These are phyloP conservation scores for Pristionchus exspectatus DNA, from an alignment of 2,888 invertebrate genomes.

Conservation along the genomic window DNA sequence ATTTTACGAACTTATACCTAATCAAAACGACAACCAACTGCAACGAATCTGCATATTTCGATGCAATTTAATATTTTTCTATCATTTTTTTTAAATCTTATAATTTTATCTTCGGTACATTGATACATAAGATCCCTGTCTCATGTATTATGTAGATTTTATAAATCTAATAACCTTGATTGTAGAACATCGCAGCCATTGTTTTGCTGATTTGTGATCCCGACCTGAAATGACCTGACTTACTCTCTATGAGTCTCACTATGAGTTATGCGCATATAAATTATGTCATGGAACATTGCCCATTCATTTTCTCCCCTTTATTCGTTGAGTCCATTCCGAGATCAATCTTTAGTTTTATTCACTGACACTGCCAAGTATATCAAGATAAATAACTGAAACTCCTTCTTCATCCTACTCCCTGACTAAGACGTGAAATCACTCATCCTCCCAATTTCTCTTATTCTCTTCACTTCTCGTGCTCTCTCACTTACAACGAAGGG, in stretches of 20 bases:
- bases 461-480: background rate
- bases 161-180: background rate
- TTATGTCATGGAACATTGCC: too few relatives aligned
- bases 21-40: background rate
- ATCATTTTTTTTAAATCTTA: too few relatives aligned
- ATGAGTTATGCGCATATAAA: too few relatives aligned
- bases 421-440: constrained; percentile 11
- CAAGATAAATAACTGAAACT: background rate
- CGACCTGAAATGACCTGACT: background rate
- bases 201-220: background rate
- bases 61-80: too few relatives aligned
- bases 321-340: background rate
- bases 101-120: too few relatives aligned
- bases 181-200: constrained; percentile 18
- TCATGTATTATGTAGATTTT: background rate
- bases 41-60: background rate
- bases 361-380: background rate
- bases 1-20: background rate
- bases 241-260: too few relatives aligned
- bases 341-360: background rate
- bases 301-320: background rate
- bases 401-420: background rate
- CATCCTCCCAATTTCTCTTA: constrained; percentile 12
- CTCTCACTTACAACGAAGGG: constrained; percentile 2
- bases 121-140: background rate